Conservation (phyloP, 2,113 vertebrate species). For the Etheostoma spectabile region DNA sequence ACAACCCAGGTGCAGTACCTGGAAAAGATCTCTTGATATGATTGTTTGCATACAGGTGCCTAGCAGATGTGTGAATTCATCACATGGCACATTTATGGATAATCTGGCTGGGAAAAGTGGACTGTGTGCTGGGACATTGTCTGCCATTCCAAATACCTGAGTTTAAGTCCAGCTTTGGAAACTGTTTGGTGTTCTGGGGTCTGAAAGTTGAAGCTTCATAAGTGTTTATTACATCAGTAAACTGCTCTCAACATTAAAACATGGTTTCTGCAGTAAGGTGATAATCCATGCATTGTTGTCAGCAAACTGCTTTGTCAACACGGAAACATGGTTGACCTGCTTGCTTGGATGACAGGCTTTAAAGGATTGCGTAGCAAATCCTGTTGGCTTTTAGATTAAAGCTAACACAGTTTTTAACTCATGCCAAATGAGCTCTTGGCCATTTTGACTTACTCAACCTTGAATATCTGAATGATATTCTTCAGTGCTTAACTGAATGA, state of each 20-base stretch:
- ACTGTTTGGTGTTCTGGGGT: neutral
- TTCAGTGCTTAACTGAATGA: neutral
- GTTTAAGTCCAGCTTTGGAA: neutral
- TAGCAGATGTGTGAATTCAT: constrained; percentile 12
- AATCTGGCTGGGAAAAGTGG: neutral
- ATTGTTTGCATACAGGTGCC: constrained; percentile 1
- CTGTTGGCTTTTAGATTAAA: neutral
- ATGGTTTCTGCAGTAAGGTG: neutral
- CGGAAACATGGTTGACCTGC: constrained; percentile 16
- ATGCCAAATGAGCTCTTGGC: neutral
- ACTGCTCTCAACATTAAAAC: constrained; percentile 4
- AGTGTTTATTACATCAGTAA: neutral
- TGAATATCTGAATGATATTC: neutral
- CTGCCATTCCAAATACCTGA: neutral
- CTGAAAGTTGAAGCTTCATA: neutral
- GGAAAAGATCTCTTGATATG: constrained; percentile 17
- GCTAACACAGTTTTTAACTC: neutral
- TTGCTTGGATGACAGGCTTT: neutral
- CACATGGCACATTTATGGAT: neutral
- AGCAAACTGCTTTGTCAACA: constrained; percentile 12
- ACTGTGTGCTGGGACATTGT: neutral
- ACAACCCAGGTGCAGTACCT: neutral
- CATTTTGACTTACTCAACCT: neutral
- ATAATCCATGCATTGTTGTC: neutral
- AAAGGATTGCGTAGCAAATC: neutral